Evolutionary conservation across 2,113 vertebrate genomes (phyloP).

Genomic region (Engraulis encrasicolus): DNA sequence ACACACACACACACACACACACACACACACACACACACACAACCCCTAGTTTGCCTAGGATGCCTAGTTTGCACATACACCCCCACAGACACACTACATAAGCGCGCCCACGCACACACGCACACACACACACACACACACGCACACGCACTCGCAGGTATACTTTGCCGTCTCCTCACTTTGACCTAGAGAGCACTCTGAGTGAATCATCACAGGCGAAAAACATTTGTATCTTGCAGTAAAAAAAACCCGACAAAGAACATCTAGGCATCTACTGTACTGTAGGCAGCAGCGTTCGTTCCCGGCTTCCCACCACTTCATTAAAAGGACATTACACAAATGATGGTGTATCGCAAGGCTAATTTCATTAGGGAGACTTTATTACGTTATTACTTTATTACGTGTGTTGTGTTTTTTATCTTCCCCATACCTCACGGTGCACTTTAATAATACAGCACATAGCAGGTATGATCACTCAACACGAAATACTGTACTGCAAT

Average conservation of each 20-base stretch:
- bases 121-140: neutral
- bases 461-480: neutral
- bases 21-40: slow-evolving; percentile 1
- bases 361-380: neutral
- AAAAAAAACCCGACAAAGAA: neutral
- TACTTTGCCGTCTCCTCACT: neutral
- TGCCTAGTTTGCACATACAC: too few species aligned
- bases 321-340: neutral
- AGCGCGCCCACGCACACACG: neutral
- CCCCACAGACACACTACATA: neutral
- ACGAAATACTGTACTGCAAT: neutral
- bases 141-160: neutral
- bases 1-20: neutral
- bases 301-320: neutral
- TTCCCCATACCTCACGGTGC: neutral
- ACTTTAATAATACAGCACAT: neutral
- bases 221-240: neutral
- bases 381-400: too few species aligned
- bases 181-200: neutral
- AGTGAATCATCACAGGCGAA: neutral
- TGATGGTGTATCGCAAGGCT: neutral
- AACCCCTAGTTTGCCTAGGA: too few species aligned
- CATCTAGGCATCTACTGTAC: neutral
- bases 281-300: neutral
- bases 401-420: neutral